Evolutionary conservation across 2,797 vertebrate species (phyloP).

Genomic region (Leuciscus waleckii): DNA sequence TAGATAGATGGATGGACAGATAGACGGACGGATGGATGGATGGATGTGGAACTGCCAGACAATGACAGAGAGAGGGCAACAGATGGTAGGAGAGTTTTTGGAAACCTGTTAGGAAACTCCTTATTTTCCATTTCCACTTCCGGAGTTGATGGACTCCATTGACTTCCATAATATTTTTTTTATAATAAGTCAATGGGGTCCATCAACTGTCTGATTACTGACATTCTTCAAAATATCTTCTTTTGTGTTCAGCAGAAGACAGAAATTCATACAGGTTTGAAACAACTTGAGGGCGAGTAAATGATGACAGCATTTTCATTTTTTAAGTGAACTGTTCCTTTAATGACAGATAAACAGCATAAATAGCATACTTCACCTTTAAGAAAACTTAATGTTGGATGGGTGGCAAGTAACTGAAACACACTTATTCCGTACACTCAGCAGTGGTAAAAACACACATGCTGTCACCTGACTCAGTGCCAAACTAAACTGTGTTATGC

Average conservation of each 20-base stretch:
- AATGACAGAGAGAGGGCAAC: background rate
- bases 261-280: no score
- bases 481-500: background rate
- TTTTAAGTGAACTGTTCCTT: no score
- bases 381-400: background rate
- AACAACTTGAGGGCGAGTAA: no score
- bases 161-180: no score
- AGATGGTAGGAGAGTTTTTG: background rate
- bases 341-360: background rate
- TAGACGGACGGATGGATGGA: background rate
- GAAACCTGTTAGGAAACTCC: background rate
- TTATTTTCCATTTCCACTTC: background rate
- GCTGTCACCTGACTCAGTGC: constrained; percentile 7
- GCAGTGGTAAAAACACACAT: background rate
- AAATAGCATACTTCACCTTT: background rate
- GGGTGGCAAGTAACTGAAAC: background rate
- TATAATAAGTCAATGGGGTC: no score
- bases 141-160: no score
- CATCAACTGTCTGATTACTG: no score
- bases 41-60: no score
- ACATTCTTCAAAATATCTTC: no score
- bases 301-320: no score
- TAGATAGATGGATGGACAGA: no score
- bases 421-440: background rate
- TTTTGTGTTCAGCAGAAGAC: no score